Percentiles rank a stretch among this genome's conserved stretches.
phyloP scores from a whole-genome alignment of 2,797 vertebrate species.

The Oceanodroma leucorhoa region DNA sequence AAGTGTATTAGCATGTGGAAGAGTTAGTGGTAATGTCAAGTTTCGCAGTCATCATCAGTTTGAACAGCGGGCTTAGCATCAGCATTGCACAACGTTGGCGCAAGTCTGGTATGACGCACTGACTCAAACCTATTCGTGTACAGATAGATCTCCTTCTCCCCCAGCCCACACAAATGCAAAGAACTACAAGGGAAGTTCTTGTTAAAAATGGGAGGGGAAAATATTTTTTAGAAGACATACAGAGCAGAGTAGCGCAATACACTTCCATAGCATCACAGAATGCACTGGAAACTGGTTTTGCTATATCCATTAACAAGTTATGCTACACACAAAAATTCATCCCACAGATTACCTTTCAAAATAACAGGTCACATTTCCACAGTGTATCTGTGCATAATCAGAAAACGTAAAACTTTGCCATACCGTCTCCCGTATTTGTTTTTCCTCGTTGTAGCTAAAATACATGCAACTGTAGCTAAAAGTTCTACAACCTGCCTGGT shows the following conservation, averaged over 20 bases:
- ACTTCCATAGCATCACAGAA: not conserved
- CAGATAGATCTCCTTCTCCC: not conserved
- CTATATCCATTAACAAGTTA: accelerated
- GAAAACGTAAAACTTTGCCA: accelerated
- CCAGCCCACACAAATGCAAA: not conserved
- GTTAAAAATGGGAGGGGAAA: not conserved
- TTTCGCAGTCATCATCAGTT: not conserved
- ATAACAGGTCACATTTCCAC: accelerated
- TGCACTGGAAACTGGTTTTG: accelerated
- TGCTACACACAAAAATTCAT: not conserved
- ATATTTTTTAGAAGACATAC: not conserved
- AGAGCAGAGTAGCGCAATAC: accelerated
- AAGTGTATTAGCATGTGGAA: not conserved
- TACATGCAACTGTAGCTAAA: not conserved
- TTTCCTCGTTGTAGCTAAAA: not conserved
- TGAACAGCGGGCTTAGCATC: not conserved
- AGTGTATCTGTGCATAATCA: not conserved
- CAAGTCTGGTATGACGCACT: not conserved
- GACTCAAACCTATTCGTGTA: not conserved
- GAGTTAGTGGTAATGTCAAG: not conserved
- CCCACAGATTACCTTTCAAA: not conserved
- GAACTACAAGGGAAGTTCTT: not conserved
- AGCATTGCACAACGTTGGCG: not conserved
- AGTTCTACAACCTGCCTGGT: not conserved
- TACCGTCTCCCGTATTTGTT: not conserved